Evolutionary conservation across 2,113 vertebrate species (phyloP), one percentile per base, ranked within the genome.

Genomic region (Glaucomys volans): DNA sequence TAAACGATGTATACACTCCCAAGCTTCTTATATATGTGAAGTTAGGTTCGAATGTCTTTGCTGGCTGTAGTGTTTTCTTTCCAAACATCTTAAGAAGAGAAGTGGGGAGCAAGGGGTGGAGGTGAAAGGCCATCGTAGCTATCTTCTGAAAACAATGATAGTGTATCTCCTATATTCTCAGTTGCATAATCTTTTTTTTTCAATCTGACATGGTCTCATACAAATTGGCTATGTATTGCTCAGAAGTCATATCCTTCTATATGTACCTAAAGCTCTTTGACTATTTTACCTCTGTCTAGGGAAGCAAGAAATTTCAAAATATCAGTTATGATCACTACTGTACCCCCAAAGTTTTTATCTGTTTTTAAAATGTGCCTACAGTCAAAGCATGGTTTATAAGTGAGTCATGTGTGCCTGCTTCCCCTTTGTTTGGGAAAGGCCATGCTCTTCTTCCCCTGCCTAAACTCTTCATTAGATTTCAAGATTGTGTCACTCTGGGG

Each of bases 41-140:
- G 64, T 22, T 97, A 67, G 75, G 52, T 71, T 84, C 72, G 59
- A 77, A 42, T 69, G 93, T 81, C 93, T 96, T 94, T 59, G 88
- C 93, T 84, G 26, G 64, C 30, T 12, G 24, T 80, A 54, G 16
- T 95, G 76, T 97, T 97, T 98, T 97, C 94, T 97, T 97, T 95
- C 96, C 71, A 97, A 97, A 95, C 87, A 95, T 79, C 67, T 0
- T 62, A 93, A 87, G 87, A 59, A 81, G 54, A 90, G 76, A 87
- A 89, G 84, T 18, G 14, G 64, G 4, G 20, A 4, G 0, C 13
- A 4, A 28, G 42, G 17, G 30, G 22, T 2, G 32, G 79, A 69
- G 62, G 57, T 47, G 30, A 94, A 75, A 84, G 40, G 71, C 28
- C 40, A 11, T 2, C 37, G n/a, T 35, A 82, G 69, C 26, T 91